Percentiles rank a stretch among this genome's conserved stretches.
Conservation (phyloP, 2,113 vertebrate genomes). For the Kryptolebias marmoratus region DNA sequence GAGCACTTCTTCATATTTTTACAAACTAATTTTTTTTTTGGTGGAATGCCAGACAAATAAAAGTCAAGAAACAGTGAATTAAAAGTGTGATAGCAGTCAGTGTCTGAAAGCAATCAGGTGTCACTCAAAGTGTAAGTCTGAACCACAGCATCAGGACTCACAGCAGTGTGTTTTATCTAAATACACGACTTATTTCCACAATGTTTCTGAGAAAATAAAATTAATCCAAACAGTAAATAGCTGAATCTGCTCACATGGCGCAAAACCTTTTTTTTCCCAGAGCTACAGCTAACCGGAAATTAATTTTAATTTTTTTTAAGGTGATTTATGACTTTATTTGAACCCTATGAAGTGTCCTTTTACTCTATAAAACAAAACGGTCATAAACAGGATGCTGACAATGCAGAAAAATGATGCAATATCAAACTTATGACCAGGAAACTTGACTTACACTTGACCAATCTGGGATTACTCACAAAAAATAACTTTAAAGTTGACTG, state of each 20-base stretch:
- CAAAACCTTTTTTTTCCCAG: slow-evolving; percentile 7
- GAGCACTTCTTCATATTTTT: not conserved
- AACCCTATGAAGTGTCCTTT: slow-evolving; percentile 31
- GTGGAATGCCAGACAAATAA: not conserved
- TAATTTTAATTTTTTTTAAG: not conserved
- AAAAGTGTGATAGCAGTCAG: not conserved
- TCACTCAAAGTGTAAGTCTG: slow-evolving; percentile 6
- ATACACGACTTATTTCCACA: slow-evolving; percentile 22
- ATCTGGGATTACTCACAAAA: not conserved
- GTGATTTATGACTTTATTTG: slow-evolving; percentile 30
- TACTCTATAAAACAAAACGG: slow-evolving; percentile 32
- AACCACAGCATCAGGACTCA: slow-evolving; percentile 7
- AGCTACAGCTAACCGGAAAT: not conserved
- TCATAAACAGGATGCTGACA: slow-evolving; percentile 69
- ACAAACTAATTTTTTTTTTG: not conserved
- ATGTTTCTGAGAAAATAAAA: slow-evolving; percentile 30
- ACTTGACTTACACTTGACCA: slow-evolving; percentile 53
- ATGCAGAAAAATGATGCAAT: slow-evolving; percentile 50
- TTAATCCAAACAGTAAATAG: slow-evolving; percentile 31
- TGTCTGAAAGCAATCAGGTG: not conserved
- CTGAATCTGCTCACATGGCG: slow-evolving; percentile 14
- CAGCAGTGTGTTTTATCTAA: slow-evolving; percentile 22
- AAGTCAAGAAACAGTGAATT: not conserved
- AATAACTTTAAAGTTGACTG: not conserved
- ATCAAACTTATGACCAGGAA: slow-evolving; percentile 39